These are phyloP conservation scores for Berghia stephanieae DNA, from an alignment of 1,140 invertebrate genomes.

Conservation along the genomic window DNA sequence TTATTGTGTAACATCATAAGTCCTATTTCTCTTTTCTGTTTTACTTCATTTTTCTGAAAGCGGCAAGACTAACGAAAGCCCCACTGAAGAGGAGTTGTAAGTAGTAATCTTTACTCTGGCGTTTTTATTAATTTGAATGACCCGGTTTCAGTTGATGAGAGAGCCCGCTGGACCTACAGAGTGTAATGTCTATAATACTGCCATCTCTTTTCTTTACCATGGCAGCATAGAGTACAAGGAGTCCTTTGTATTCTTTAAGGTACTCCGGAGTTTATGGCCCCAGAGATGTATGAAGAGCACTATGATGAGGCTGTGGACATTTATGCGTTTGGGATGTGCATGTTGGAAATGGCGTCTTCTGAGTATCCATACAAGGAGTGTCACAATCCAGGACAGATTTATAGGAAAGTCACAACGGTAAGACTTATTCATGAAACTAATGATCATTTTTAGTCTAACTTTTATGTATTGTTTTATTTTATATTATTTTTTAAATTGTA, in stretches of 20 bases:
- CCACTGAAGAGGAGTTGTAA: no score
- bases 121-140: no score
- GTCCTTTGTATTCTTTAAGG: slow-evolving; percentile 70
- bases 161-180: no score
- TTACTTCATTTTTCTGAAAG: no score
- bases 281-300: slow-evolving; percentile 99
- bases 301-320: slow-evolving; percentile 99
- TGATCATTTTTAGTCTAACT: not conserved
- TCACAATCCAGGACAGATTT: slow-evolving; percentile 97
- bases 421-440: slow-evolving; percentile 63
- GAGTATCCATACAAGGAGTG: slow-evolving; percentile 99
- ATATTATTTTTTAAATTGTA: no score
- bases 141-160: no score
- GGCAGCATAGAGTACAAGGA: slow-evolving; percentile 33
- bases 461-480: not conserved
- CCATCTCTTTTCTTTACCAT: slow-evolving; percentile 32
- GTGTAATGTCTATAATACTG: no score
- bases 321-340: slow-evolving; percentile 99
- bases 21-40: no score
- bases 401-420: slow-evolving; percentile 96
- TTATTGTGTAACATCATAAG: no score
- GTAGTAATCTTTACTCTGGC: no score
- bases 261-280: slow-evolving; percentile 99
- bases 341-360: slow-evolving; percentile 99
- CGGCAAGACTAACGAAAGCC: no score